Evolutionary conservation across 2,113 vertebrate species (phyloP).

Genomic region (Siniperca knerii): DNA sequence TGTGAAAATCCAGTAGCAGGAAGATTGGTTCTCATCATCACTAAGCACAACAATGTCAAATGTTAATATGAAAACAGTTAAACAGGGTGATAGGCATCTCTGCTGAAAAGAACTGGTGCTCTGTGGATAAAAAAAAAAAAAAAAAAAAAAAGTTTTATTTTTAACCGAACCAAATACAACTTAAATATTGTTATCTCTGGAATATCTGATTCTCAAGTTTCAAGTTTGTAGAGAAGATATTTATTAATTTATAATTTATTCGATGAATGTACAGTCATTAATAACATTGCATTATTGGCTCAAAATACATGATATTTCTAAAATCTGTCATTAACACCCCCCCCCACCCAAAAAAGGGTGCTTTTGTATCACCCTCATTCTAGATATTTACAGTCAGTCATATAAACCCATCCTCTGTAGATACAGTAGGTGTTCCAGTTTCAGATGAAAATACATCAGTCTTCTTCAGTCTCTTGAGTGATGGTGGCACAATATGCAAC

Average conservation of each 20-base stretch:
- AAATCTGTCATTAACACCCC: background rate
- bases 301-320: conserved; percentile 6
- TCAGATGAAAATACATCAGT: background rate
- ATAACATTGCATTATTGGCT: background rate
- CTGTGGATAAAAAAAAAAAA: background rate
- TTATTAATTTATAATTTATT: conserved; percentile 18
- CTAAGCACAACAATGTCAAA: background rate
- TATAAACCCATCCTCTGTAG: background rate
- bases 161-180: no score
- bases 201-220: background rate
- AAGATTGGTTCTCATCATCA: background rate
- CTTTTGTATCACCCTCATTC: background rate
- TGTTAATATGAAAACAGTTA: background rate
- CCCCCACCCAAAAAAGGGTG: background rate
- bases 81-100: no score
- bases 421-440: background rate
- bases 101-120: background rate
- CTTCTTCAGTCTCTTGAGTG: background rate
- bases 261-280: background rate
- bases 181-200: background rate
- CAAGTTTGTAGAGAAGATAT: background rate
- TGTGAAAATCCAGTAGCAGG: background rate
- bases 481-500: background rate
- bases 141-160: no score
- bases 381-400: background rate